Evolutionary conservation across 37 sponge, comb jelly and placozoan species (phyloP).

Genomic region (Cladorhizidae sp.): DNA sequence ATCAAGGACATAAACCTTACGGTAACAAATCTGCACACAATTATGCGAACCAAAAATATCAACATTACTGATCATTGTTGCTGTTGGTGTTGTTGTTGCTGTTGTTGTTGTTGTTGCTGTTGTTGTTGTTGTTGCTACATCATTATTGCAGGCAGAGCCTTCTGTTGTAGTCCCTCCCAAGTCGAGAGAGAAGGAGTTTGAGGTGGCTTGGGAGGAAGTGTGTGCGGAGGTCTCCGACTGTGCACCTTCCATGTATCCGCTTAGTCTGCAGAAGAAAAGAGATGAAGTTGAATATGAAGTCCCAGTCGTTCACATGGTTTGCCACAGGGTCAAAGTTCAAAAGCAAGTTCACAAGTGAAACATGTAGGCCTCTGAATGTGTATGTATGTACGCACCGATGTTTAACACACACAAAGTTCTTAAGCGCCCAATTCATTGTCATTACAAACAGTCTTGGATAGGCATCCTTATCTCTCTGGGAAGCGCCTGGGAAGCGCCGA

Average conservation of each 20-base stretch:
- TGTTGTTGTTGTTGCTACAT: not conserved
- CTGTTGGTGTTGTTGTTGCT: no score
- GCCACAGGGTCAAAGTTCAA: slow-evolving; percentile 62
- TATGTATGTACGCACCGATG: no score
- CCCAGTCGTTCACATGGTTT: slow-evolving; percentile 36
- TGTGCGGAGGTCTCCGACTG: slow-evolving; percentile 11
- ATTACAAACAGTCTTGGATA: no score
- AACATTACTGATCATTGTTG: not conserved
- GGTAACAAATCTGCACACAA: slow-evolving; percentile 4
- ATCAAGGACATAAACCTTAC: slow-evolving; percentile 32
- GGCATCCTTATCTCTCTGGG: no score
- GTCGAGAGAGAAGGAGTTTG: slow-evolving; percentile 24
- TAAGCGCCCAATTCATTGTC: no score
- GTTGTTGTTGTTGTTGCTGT: no score
- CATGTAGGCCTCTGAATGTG: not conserved
- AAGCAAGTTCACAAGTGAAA: slow-evolving; percentile 40
- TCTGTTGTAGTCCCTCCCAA: slow-evolving; percentile 54
- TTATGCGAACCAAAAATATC: not conserved
- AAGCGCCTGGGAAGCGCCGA: no score
- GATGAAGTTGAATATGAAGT: slow-evolving; percentile 18
- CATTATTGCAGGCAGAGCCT: slow-evolving; percentile 24
- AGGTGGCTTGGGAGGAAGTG: slow-evolving; percentile 47
- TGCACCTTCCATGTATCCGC: slow-evolving; percentile 14
- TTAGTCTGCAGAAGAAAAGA: not conserved
- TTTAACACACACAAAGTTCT: no score